Base-by-base conservation (phyloP, 2,797 vertebrate species). In the Bradypus variegatus region DNA sequence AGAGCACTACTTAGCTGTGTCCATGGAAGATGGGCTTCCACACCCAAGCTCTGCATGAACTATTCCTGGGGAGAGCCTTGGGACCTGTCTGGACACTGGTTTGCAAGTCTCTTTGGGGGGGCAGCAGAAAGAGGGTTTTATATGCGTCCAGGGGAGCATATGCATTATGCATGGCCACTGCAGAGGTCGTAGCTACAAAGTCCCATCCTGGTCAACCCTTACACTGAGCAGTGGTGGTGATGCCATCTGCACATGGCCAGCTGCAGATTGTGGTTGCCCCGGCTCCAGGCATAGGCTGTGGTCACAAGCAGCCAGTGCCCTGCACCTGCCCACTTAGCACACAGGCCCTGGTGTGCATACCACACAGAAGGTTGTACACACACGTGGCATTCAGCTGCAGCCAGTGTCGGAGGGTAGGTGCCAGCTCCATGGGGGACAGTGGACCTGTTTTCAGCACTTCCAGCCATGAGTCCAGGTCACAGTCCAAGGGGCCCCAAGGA, bases 331-430 rank as follows among this genome's bases (percentile, higher is more conserved):
- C 98, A 0, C 98, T 98, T 67, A 98, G 97, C 10, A 98, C 90
- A 0, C 98, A 99, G 92, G 97, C 97, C 58, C 98, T 98, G 0
- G 97, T 96, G 0, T 97, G 95, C 1, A 97, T 98, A 67, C 97
- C 97, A 7, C 97, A 93, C 82, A 98, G 98, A 97, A 98, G 98
- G 96, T 98, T 98, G 95, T 97, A 97, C 62, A 98, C 97, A 0
- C 98, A 98, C 8, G 97, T 98, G 82, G 98, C 98, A 4, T 98
- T 98, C 64, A 98, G 97, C 93, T 98, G 98, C 92, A 98, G 97
- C 98, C 98, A 98, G 93, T 97, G 95, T 95, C 97, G 95, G 45
- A 98, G 97, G 75, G 96, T 97, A 45, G 97, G 86, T 0, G 97
- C 97, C 94, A 98, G 96, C 95, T 98, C 97, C 0, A 96, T 96